Evolutionary conservation across 1,140 invertebrate species (phyloP).

Genomic region (Aphis gossypii): DNA sequence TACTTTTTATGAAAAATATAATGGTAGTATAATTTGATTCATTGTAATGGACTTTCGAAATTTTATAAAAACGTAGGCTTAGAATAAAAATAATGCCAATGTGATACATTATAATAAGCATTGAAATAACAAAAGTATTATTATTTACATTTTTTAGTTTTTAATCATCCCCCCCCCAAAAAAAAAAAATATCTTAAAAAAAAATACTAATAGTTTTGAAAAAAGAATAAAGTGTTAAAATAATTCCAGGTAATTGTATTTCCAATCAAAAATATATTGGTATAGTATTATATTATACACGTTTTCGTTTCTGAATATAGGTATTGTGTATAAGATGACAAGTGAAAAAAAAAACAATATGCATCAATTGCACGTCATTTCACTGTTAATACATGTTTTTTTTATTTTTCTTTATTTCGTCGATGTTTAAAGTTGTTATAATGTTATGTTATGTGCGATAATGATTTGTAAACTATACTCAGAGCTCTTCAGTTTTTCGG

Average conservation of each 20-base stretch:
- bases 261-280: not conserved
- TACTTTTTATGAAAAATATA: not conserved
- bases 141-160: not conserved
- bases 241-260: not conserved
- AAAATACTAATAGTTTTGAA: too few species aligned
- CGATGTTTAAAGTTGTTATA: not conserved
- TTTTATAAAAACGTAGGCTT: not conserved
- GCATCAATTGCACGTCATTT: not conserved
- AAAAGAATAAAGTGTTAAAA: too few species aligned
- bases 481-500: not conserved
- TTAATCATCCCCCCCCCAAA: not conserved
- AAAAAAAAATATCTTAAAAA: too few species aligned
- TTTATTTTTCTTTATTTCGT: not conserved
- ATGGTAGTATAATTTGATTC: not conserved
- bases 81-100: not conserved
- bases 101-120: not conserved
- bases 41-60: not conserved
- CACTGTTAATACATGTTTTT: not conserved
- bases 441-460: not conserved
- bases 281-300: not conserved
- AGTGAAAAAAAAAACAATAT: not conserved
- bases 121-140: not conserved
- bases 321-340: not conserved
- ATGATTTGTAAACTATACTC: conserved; percentile 26
- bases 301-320: not conserved